phyloP scores from a whole-genome alignment of 2,797 vertebrate species.

The Tragopan temminckii region DNA sequence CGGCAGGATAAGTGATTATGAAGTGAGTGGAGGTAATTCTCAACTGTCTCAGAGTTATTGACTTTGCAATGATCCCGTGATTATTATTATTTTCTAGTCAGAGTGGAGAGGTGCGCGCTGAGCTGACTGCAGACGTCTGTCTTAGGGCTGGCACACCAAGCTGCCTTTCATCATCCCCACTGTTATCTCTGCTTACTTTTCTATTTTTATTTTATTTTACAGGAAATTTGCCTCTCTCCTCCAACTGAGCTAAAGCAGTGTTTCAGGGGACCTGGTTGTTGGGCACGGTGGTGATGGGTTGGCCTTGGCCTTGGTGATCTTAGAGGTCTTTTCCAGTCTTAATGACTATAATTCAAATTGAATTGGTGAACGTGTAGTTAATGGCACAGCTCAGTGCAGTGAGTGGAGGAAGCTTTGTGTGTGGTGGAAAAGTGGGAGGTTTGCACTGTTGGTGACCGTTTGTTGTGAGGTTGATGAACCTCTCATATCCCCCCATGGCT shows the following conservation, averaged over 20 bases:
- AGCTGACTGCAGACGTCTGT: not conserved
- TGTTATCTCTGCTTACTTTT: not conserved
- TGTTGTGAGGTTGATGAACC: not conserved
- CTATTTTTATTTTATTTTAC: not conserved
- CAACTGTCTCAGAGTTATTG: not conserved
- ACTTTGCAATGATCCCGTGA: not conserved
- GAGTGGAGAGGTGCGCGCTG: not conserved
- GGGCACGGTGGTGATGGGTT: too few relatives aligned
- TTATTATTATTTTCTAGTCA: not conserved
- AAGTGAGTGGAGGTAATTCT: not conserved
- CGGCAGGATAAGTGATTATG: not conserved
- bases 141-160: not conserved
- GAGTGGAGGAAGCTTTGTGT: not conserved
- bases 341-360: not conserved
- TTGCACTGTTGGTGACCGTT: not conserved
- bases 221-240: not conserved
- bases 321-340: too few relatives aligned
- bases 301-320: too few relatives aligned
- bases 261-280: too few relatives aligned
- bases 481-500: not conserved
- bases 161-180: not conserved
- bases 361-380: not conserved
- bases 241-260: not conserved
- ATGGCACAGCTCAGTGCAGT: not conserved
- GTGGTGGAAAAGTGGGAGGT: not conserved